phyloP scores from a whole-genome alignment of 2,113 vertebrate species.

The Callospermophilus lateralis region DNA sequence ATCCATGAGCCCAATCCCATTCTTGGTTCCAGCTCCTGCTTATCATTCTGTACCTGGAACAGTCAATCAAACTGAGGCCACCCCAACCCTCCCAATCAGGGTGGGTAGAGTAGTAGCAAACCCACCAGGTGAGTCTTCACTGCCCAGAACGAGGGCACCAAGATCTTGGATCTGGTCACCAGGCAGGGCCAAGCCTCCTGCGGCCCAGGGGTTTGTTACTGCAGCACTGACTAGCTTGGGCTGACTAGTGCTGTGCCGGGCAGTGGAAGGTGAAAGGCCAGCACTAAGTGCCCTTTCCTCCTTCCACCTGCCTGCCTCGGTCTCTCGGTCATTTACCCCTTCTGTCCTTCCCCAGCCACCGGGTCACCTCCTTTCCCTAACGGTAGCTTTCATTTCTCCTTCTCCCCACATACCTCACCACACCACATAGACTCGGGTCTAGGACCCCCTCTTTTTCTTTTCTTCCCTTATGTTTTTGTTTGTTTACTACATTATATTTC shows the following conservation, averaged over 20 bases:
- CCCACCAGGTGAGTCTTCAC: background rate
- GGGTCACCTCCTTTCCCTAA: background rate
- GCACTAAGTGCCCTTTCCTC: too few species aligned
- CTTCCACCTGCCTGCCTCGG: background rate
- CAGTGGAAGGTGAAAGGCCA: rapidly evolving
- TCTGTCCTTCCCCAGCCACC: background rate
- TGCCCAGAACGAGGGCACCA: background rate
- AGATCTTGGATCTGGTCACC: background rate
- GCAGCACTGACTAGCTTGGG: background rate
- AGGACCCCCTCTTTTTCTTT: background rate
- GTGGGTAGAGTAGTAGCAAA: background rate
- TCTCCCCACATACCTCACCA: background rate
- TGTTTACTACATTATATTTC: background rate
- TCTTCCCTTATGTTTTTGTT: background rate
- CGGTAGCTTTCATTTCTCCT: background rate
- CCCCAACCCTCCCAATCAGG: background rate
- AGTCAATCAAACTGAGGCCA: background rate
- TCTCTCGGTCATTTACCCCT: background rate
- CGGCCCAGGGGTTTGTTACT: background rate
- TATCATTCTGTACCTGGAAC: background rate
- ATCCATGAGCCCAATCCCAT: background rate
- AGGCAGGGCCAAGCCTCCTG: background rate
- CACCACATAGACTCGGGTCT: background rate
- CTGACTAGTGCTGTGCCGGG: background rate
- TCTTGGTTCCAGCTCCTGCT: background rate